Conservation (phyloP, 1,140 invertebrate species). For the Drosophila lacteicornis region DNA sequence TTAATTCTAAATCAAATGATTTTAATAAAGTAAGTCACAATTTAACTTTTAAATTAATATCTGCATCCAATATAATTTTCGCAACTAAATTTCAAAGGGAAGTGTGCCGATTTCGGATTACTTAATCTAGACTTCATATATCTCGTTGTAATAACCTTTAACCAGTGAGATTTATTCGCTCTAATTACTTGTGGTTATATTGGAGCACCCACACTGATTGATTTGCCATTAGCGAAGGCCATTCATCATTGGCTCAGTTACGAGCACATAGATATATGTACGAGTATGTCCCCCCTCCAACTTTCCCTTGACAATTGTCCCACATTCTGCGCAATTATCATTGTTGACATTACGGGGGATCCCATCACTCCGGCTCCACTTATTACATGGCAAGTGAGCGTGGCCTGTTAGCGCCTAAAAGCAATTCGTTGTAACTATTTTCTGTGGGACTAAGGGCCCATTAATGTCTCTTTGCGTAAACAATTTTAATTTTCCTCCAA, state of each 20-base stretch:
- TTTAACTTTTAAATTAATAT: too few species aligned
- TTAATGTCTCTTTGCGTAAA: constrained; percentile 78
- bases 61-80: background rate
- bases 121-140: background rate
- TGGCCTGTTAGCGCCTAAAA: constrained; percentile 70
- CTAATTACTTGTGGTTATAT: constrained; percentile 4
- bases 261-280: background rate
- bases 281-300: background rate
- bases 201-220: constrained; percentile 10
- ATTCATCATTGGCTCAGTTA: constrained; percentile 31
- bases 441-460: constrained; percentile 37
- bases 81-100: background rate
- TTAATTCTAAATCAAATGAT: too few species aligned
- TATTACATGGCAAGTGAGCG: constrained; percentile 48
- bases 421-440: constrained; percentile 74
- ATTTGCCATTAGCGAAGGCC: constrained; percentile 36
- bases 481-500: constrained; percentile 73
- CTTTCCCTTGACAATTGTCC: constrained; percentile 38
- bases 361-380: constrained; percentile 28
- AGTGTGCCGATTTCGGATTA: background rate
- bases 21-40: too few species aligned
- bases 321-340: constrained; percentile 47
- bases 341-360: constrained; percentile 33
- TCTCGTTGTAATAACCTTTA: background rate
- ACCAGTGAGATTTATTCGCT: background rate